Evolutionary conservation across 2,797 vertebrate species (phyloP).

Genomic region (Brachyalestes nurse): DNA sequence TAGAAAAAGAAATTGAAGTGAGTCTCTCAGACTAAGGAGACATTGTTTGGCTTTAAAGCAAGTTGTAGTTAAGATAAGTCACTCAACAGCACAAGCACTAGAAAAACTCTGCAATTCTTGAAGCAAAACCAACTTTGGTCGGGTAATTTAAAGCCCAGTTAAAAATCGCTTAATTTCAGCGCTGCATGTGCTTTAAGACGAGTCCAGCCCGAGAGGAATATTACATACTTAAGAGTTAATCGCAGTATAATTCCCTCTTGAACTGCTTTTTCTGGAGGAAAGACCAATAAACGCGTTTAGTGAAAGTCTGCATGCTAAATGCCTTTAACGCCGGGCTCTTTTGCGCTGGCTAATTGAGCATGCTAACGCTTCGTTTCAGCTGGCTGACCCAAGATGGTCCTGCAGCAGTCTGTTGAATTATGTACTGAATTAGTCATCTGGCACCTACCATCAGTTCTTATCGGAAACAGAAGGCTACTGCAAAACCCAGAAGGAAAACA

Average conservation of each 20-base stretch:
- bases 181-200: slow-evolving; percentile 28
- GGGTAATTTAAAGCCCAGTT: slow-evolving; percentile 16
- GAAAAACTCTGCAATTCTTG: slow-evolving; percentile 16
- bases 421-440: not conserved
- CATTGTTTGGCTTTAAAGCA: not conserved
- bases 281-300: slow-evolving; percentile 26
- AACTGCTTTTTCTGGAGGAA: slow-evolving; percentile 19
- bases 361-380: not conserved
- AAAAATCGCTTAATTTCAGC: slow-evolving; percentile 12
- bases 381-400: slow-evolving; percentile 7
- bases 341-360: slow-evolving; percentile 29
- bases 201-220: slow-evolving; percentile 33
- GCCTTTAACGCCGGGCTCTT: slow-evolving; percentile 24
- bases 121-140: slow-evolving; percentile 3
- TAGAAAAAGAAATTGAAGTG: not conserved
- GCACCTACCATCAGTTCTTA: not conserved
- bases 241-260: slow-evolving; percentile 29
- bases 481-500: not conserved
- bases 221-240: slow-evolving; percentile 34
- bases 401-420: slow-evolving; percentile 1
- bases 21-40: not conserved
- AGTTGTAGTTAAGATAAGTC: slow-evolving; percentile 1
- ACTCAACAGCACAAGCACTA: not conserved
- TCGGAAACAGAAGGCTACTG: not conserved
- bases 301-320: slow-evolving; percentile 4